A percentile compares a stretch with the other conserved stretches of the same genome.
These are phyloP conservation scores for Ploceus nigricollis DNA, from an alignment of 2,113 vertebrate species.

Conservation along the genomic window DNA sequence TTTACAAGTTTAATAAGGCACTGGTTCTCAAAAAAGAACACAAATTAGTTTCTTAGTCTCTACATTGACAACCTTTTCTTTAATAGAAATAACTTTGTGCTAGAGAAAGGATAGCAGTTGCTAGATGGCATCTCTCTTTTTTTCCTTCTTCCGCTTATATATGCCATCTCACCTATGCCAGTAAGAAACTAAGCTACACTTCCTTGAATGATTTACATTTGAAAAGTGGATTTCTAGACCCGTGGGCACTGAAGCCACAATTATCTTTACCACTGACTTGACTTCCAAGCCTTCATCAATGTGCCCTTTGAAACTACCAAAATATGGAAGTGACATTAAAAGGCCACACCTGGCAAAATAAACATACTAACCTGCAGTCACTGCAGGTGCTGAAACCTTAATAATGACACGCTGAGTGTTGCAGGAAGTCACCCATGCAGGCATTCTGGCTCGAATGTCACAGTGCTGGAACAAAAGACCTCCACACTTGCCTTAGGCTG, in stretches of 20 bases:
- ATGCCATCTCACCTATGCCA: neutral
- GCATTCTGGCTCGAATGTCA: neutral
- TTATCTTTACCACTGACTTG: neutral
- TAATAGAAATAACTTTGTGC: slow-evolving; percentile 57
- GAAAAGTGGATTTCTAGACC: neutral
- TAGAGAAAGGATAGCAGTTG: slow-evolving; percentile 26
- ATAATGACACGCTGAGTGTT: neutral
- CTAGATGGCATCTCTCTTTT: neutral
- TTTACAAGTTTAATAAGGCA: slow-evolving; percentile 85
- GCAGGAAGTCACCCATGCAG: neutral
- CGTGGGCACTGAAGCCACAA: neutral
- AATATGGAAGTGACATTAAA: neutral
- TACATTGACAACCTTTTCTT: slow-evolving; percentile 55
- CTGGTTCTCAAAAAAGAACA: slow-evolving; percentile 78
- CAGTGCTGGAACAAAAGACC: neutral
- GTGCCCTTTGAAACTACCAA: neutral
- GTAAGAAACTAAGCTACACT: neutral
- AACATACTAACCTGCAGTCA: neutral
- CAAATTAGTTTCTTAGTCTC: slow-evolving; percentile 52
- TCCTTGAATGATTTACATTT: neutral
- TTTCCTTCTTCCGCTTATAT: neutral
- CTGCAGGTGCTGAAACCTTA: neutral
- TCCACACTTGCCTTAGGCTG: neutral
- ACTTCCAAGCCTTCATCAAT: neutral
- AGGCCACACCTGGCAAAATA: neutral